Evolutionary conservation across 1,140 invertebrate genomes (phyloP), one percentile per base, ranked within the genome.

Genomic region (Drosophila santomea): DNA sequence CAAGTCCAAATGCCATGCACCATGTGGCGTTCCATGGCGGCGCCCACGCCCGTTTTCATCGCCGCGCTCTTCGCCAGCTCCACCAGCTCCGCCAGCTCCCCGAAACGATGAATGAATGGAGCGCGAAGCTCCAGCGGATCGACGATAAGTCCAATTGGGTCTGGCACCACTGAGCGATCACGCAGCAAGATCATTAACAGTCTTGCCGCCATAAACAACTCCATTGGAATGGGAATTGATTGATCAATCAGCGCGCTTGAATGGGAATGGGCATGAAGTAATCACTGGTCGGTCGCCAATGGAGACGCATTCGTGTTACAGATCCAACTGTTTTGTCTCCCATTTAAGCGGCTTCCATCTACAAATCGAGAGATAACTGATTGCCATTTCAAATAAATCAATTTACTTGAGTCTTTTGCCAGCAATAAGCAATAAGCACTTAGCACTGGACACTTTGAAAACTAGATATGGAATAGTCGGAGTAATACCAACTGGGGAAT

Each of bases 1-100:
- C 78, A 76, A 67, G 73, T 59, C 59, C 67, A 72, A 60, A 52
- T 38, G 54, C 51, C 45, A 35, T 69, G 39, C 64, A 58, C 64
- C 68, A 72, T 72, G 68, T 72, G 68, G 68, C 52, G 68, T 69
- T 69, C 64, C 20, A 11, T 69, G 41, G 43, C 35, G 17, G 14
- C 45, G 56, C 80, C 80, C 75, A 83, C 76, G 80, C 3, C 15
- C 15, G 6, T 10, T 10, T 32, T 32, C 32, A 32, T 10, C 7
- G 8, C 32, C 2, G 32, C 32, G 32, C 32, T 32, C 10, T 45
- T 10, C 17, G 10, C 10, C 11, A 38, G 36, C 36, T 44, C 17
- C 17, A 3, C 23, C n/a, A 15, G 4, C 2, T 43, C 15, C 17
- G 8, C 10, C 11, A 39, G 38, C 38, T 45, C 17, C 17, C 76